Evolutionary conservation across 2,113 vertebrate species (phyloP).

Genomic region (Butastur rufipennis): DNA sequence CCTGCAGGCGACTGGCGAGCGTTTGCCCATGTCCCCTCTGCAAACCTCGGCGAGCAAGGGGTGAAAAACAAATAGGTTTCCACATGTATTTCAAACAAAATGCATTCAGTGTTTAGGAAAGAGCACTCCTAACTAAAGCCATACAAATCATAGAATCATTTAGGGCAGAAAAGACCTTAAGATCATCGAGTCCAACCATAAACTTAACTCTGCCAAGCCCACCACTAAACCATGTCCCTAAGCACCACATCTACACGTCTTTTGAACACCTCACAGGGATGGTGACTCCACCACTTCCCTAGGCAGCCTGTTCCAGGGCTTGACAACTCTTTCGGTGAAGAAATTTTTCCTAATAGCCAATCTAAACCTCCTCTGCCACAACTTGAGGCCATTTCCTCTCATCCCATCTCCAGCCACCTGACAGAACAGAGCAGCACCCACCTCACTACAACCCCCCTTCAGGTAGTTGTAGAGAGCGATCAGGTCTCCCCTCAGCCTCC

Average conservation of each 20-base stretch:
- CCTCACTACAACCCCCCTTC: no score
- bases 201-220: no score
- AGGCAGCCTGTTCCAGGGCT: neutral
- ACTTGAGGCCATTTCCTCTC: neutral
- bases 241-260: neutral
- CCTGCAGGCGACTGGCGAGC: accelerated
- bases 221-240: neutral
- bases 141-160: no score
- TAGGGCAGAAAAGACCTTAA: neutral
- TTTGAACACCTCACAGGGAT: no score
- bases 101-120: neutral
- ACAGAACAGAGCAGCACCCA: no score
- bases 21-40: accelerated
- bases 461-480: no score
- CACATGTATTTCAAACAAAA: accelerated
- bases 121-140: neutral
- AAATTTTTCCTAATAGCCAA: neutral
- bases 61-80: no score
- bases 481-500: no score
- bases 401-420: no score
- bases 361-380: neutral
- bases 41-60: accelerated
- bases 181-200: accelerated
- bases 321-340: neutral
- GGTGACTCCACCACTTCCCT: no score